phyloP scores from a whole-genome alignment of 2,888 invertebrate species.

The Tachystola acroxantha region DNA sequence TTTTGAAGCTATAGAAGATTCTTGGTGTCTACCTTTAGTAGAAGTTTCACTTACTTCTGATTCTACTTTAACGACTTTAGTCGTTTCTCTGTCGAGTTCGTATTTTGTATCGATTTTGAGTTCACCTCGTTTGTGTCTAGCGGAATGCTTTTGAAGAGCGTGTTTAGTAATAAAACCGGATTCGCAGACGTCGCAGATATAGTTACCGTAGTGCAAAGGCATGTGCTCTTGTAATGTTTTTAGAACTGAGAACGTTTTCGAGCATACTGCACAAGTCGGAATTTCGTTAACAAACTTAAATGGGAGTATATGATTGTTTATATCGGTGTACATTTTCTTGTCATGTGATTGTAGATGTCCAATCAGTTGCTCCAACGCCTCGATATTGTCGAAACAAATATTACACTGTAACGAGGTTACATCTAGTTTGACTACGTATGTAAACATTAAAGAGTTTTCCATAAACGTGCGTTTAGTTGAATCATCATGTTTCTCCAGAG shows the following conservation, averaged over 20 bases:
- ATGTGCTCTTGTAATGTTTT: conserved; percentile 25
- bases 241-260: conserved; percentile 24
- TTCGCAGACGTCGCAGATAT: conserved; percentile 4
- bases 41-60: too few relatives aligned
- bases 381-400: not conserved
- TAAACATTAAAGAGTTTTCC: not conserved
- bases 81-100: too few relatives aligned
- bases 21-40: too few relatives aligned
- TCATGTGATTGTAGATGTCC: not conserved
- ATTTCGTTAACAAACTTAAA: conserved; percentile 27
- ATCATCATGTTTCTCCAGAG: not conserved
- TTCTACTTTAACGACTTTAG: too few relatives aligned
- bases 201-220: conserved; percentile 10
- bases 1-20: too few relatives aligned
- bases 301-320: conserved; percentile 23
- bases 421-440: not conserved
- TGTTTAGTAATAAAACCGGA: not conserved
- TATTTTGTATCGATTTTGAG: too few relatives aligned
- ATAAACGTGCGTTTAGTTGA: not conserved
- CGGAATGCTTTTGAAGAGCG: not conserved
- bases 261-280: conserved; percentile 26
- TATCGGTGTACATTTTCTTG: not conserved
- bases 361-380: not conserved
- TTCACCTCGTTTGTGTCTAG: not conserved
- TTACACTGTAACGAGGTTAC: not conserved